A percentile compares a stretch with the other conserved stretches of the same genome.
These are phyloP conservation scores for Megaceryle torquata DNA, from an alignment of 2,113 vertebrate species.

Conservation along the genomic window DNA sequence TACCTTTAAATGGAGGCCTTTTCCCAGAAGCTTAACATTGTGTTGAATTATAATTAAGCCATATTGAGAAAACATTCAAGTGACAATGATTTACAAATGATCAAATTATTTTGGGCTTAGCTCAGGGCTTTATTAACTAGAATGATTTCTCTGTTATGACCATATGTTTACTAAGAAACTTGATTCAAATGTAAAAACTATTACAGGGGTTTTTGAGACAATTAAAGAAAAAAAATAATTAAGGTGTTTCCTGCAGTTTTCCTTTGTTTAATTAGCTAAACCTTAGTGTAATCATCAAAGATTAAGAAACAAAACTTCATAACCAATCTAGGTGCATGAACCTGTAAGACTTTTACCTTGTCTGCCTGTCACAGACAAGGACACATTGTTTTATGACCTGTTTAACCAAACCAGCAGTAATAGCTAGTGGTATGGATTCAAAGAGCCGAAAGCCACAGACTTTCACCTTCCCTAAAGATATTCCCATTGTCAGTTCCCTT, in stretches of 20 bases:
- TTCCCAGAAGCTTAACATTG: slow-evolving; percentile 47
- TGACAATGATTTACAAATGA: slow-evolving; percentile 68
- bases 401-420: background rate
- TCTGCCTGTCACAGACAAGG: background rate
- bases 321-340: background rate
- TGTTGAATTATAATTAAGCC: slow-evolving; percentile 71
- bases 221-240: slow-evolving; percentile 20
- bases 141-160: slow-evolving; percentile 60
- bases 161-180: slow-evolving; percentile 67
- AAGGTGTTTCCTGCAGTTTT: background rate
- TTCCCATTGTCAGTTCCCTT: background rate
- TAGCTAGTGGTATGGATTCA: background rate
- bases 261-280: background rate
- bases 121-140: slow-evolving; percentile 62
- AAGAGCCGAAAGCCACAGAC: background rate
- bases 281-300: background rate
- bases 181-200: slow-evolving; percentile 41
- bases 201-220: slow-evolving; percentile 29
- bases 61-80: slow-evolving; percentile 63
- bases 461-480: background rate
- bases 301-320: background rate
- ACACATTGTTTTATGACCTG: background rate
- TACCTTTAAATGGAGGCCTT: slow-evolving; percentile 43
- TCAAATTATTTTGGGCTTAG: slow-evolving; percentile 65
- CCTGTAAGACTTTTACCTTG: background rate